phyloP scores from a whole-genome alignment of 2,888 invertebrate species.

The Nemapogon koenigi region DNA sequence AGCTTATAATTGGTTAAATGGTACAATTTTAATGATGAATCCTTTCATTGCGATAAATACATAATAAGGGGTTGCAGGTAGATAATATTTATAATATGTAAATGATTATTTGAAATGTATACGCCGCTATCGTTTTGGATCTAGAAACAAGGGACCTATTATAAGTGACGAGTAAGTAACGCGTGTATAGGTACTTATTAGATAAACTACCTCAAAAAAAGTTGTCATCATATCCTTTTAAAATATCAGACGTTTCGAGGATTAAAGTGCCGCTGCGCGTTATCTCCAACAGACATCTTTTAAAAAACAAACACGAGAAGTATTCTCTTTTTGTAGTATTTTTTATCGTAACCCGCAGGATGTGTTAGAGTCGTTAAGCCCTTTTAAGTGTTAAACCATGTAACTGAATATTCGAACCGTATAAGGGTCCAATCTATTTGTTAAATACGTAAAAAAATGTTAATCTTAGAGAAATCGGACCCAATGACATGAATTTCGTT shows the following conservation, averaged over 20 bases:
- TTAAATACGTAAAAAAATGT: conserved; percentile 55
- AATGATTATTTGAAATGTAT: too few relatives aligned
- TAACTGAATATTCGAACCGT: conserved; percentile 62
- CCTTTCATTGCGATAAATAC: too few relatives aligned
- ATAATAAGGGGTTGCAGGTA: too few relatives aligned
- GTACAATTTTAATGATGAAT: too few relatives aligned
- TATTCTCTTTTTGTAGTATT: conserved; percentile 59
- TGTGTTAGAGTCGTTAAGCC: conserved; percentile 65
- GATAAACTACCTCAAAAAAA: conserved; percentile 53
- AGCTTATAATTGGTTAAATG: too few relatives aligned
- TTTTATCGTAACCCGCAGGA: conserved; percentile 65
- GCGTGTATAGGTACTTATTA: conserved; percentile 32
- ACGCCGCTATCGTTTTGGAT: conserved; percentile 1
- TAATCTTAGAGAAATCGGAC: conserved; percentile 61
- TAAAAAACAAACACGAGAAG: conserved; percentile 63
- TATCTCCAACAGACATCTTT: conserved; percentile 63
- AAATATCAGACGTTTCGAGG: conserved; percentile 59
- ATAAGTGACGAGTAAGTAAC: conserved; percentile 12
- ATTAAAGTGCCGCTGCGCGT: conserved; percentile 61
- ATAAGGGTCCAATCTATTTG: conserved; percentile 62
- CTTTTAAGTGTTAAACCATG: conserved; percentile 66
- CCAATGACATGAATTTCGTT: conserved; percentile 62
- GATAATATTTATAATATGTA: too few relatives aligned
- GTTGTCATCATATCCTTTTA: conserved; percentile 64
- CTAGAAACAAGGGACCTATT: conserved; percentile 5